phyloP scores from a whole-genome alignment of 2,113 vertebrate species.

The Vulpes ferrilata region DNA sequence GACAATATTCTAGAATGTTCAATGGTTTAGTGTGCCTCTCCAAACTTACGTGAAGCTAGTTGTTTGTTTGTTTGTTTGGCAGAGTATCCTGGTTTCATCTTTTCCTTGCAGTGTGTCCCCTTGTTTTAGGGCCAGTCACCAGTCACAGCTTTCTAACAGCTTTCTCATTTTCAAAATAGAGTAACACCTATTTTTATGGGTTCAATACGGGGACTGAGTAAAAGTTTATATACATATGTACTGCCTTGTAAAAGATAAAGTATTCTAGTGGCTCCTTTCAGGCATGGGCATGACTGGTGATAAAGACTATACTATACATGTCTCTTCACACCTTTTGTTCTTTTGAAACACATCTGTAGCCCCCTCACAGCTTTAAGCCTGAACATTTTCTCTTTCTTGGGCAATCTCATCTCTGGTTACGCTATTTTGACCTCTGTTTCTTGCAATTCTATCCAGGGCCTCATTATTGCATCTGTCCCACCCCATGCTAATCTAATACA shows the following conservation, averaged over 20 bases:
- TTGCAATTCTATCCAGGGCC: background rate
- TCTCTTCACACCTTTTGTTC: background rate
- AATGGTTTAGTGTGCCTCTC: background rate
- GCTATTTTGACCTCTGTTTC: background rate
- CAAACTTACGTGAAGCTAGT: background rate
- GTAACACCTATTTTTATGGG: background rate
- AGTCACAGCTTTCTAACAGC: background rate
- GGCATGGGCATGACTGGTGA: background rate
- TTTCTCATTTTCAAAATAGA: conserved; percentile 8
- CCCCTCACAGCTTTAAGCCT: background rate
- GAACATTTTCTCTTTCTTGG: background rate
- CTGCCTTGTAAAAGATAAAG: background rate
- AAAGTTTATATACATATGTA: background rate
- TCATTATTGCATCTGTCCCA: background rate
- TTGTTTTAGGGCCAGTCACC: background rate
- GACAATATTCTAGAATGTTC: background rate
- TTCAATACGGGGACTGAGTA: background rate
- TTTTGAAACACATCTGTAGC: background rate
- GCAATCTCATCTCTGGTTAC: background rate
- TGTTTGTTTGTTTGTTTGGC: background rate
- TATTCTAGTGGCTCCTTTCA: background rate
- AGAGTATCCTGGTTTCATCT: background rate
- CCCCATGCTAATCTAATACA: background rate
- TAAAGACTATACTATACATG: background rate
- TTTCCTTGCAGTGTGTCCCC: background rate